Evolutionary conservation across 1,140 invertebrate genomes (phyloP), one percentile per base, ranked within the genome.

Genomic region (Oreohelix idahoensis): DNA sequence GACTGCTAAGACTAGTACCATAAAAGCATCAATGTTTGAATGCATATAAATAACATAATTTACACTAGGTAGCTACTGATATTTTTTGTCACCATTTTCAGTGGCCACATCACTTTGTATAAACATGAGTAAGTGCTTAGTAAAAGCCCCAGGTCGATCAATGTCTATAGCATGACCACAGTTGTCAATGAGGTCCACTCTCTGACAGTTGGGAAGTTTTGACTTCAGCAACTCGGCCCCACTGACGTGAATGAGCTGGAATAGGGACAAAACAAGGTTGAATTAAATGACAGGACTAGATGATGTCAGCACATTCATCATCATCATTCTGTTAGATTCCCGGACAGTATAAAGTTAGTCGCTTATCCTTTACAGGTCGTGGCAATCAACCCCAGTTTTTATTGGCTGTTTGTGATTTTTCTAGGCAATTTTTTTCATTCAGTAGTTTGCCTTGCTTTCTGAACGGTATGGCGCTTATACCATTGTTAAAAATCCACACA

Each of bases 141-240:
- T 53, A 15, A 82, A 42, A 11, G 79, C 77, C 2, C 82, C 79
- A 32, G 86, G 86, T 53, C 86, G 75, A 71, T 90, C 89, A 8
- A 89, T 58, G 53, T 87, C 86, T 32, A 88, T 84, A 32, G 86
- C 85, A 81, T 90, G 89, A 35, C 88, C 89, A 84, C 88, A 89
- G 20, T 84, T 49, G 17, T 87, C 84, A 53, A 90, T 86, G 53
- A 90, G 81, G 69, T 89, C 86, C 23, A 89, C 85, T 38, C 83
- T 79, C 45, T 86, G 83, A 76, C 87, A 87, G 84, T 90, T 87
- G n/a, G 86, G 85, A 20, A 90, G 76, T 66, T 81, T 84, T 23
- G 85, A 35, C 49, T 80, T 81, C 53, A 90, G 79, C n/a, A 89
- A 32, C 17, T 88, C 83, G 10, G 85, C 86, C 29, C 89, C 89